These are phyloP conservation scores for Trypoxylon attenuatum DNA, from an alignment of 2,888 invertebrate genomes.

Conservation along the genomic window DNA sequence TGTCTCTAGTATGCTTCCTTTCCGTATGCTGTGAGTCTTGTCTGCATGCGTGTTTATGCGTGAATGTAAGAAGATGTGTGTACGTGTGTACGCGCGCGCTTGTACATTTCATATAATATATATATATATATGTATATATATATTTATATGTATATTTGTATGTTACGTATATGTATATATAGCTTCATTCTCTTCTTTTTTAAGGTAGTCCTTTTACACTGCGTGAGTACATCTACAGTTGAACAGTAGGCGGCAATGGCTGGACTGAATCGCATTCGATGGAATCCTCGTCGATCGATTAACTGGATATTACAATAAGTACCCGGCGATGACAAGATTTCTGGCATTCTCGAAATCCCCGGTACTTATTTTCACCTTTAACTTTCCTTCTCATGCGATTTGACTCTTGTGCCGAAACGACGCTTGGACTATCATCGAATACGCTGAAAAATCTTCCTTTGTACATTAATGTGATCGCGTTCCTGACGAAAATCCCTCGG, in stretches of 20 bases:
- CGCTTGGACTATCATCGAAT: constrained; percentile 41
- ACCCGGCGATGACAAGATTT: too few relatives aligned
- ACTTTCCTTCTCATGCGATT: neutral
- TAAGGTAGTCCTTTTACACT: constrained; percentile 34
- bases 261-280: constrained; percentile 64
- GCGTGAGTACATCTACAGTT: constrained; percentile 54
- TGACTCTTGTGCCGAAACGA: constrained; percentile 39
- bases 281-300: constrained; percentile 14
- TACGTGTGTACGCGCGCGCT: constrained; percentile 10
- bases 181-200: too few relatives aligned
- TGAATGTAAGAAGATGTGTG: too few relatives aligned
- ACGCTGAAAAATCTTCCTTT: constrained; percentile 32
- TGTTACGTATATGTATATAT: neutral
- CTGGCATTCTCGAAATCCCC: too few relatives aligned
- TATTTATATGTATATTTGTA: neutral
- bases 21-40: neutral
- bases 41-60: constrained; percentile 2
- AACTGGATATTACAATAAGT: too few relatives aligned
- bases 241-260: constrained; percentile 72
- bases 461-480: constrained; percentile 24
- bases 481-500: constrained; percentile 6
- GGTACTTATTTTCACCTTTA: too few relatives aligned
- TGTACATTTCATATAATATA: neutral
- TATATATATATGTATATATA: constrained; percentile 4
- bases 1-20: neutral